phyloP scores from a whole-genome alignment of 1,140 invertebrate species.

The Saxidomus purpurata region DNA sequence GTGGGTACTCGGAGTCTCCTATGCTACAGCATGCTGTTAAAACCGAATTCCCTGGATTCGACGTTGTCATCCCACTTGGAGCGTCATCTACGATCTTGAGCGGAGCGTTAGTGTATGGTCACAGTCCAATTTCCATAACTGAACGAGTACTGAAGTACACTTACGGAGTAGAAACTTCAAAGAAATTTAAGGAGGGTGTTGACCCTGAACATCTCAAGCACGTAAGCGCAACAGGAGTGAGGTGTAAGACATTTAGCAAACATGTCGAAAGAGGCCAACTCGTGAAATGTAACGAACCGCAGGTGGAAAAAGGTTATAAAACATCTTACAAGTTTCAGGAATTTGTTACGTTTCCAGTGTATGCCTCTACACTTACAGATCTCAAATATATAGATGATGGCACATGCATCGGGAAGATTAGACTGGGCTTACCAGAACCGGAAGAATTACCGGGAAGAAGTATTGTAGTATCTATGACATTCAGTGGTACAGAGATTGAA shows the following conservation, averaged over 20 bases:
- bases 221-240: background rate
- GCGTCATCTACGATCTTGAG: background rate
- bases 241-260: constrained; percentile 15
- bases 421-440: background rate
- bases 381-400: background rate
- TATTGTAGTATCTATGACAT: background rate
- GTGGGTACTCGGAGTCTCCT: constrained; percentile 12
- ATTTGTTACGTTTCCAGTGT: background rate
- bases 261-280: constrained; percentile 22
- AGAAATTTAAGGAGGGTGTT: background rate
- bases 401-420: background rate
- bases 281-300: background rate
- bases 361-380: background rate
- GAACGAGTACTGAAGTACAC: constrained; percentile 28
- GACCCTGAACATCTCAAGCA: background rate
- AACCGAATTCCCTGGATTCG: background rate
- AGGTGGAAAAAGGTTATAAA: background rate
- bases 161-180: constrained; percentile 1
- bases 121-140: constrained; percentile 7
- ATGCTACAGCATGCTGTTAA: constrained; percentile 7
- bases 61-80: background rate
- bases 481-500: background rate
- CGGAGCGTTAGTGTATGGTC: constrained; percentile 23
- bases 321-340: background rate
- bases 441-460: background rate